phyloP scores from a whole-genome alignment of 2,888 invertebrate species.

The Kryphioiulus occultus region DNA sequence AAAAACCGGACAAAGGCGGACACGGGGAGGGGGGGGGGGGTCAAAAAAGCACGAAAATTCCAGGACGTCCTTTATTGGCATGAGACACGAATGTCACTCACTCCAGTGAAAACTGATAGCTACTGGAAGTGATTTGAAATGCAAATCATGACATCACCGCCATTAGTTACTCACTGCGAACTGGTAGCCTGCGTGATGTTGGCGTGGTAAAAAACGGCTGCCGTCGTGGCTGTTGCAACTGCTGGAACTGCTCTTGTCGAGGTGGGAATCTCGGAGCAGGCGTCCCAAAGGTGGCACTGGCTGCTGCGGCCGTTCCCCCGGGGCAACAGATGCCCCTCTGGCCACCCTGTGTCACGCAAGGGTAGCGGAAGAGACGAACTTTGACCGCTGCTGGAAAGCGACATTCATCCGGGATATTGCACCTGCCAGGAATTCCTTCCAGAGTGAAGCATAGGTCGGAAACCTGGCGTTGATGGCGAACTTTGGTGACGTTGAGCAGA shows the following conservation, averaged over 20 bases:
- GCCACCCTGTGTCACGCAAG: constrained; percentile 41
- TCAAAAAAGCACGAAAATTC: too few relatives aligned
- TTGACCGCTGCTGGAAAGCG: constrained; percentile 51
- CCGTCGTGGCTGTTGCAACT: constrained; percentile 6
- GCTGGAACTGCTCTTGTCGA: constrained; percentile 45
- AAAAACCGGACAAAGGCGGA: too few relatives aligned
- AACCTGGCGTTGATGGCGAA: constrained; percentile 44
- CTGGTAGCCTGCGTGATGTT: background rate
- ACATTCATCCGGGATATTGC: constrained; percentile 48
- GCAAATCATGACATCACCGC: background rate
- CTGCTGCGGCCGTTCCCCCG: constrained; percentile 48
- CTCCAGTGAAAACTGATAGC: background rate
- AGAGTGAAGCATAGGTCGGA: constrained; percentile 47
- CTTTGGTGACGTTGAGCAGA: background rate
- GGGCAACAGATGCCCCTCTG: constrained; percentile 49
- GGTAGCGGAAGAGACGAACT: constrained; percentile 49
- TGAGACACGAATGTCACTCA: background rate
- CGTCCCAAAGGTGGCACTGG: constrained; percentile 25
- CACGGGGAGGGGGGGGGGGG: too few relatives aligned
- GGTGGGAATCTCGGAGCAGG: constrained; percentile 12
- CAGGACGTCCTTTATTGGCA: too few relatives aligned
- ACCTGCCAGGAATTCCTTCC: constrained; percentile 51
- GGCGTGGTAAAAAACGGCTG: background rate
- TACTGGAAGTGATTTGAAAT: background rate
- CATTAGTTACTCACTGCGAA: constrained; percentile 20